Conservation (phyloP, 2,888 invertebrate genomes). For the Bruchidius siliquastri region DNA sequence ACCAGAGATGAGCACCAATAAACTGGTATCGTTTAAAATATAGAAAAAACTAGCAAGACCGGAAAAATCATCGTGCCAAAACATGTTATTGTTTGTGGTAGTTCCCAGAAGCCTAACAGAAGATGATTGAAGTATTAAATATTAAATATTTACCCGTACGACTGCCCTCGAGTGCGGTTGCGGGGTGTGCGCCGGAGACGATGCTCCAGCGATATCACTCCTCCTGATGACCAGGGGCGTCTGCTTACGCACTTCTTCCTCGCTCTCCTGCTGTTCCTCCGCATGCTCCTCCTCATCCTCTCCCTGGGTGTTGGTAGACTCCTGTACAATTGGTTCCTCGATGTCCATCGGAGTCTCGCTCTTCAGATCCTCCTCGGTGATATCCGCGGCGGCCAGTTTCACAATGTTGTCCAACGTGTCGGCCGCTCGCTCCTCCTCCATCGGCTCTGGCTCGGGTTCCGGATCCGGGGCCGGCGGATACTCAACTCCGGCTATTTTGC, state of each 20-base stretch:
- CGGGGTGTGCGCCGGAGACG: constrained; percentile 28
- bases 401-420: constrained; percentile 39
- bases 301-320: constrained; percentile 4
- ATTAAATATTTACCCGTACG: not conserved
- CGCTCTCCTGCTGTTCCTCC: not conserved
- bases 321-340: constrained; percentile 5
- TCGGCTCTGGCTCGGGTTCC: constrained; percentile 36
- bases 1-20: too few species aligned
- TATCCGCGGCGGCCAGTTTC: constrained; percentile 42
- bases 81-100: too few species aligned
- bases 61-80: too few species aligned
- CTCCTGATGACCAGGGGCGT: constrained; percentile 25
- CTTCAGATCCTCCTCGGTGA: constrained; percentile 38
- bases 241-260: not conserved
- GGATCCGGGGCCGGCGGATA: constrained; percentile 22
- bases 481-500: constrained; percentile 27
- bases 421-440: constrained; percentile 16
- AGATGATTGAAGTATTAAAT: too few species aligned
- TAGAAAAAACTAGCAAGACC: too few species aligned
- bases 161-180: not conserved
- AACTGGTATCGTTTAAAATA: too few species aligned
- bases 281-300: constrained; percentile 9
- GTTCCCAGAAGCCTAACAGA: too few species aligned
- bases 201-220: constrained; percentile 16
- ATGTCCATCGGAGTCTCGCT: constrained; percentile 16